Evolutionary conservation across 2,113 vertebrate species (phyloP).

Genomic region (Clarias macrocephalus): DNA sequence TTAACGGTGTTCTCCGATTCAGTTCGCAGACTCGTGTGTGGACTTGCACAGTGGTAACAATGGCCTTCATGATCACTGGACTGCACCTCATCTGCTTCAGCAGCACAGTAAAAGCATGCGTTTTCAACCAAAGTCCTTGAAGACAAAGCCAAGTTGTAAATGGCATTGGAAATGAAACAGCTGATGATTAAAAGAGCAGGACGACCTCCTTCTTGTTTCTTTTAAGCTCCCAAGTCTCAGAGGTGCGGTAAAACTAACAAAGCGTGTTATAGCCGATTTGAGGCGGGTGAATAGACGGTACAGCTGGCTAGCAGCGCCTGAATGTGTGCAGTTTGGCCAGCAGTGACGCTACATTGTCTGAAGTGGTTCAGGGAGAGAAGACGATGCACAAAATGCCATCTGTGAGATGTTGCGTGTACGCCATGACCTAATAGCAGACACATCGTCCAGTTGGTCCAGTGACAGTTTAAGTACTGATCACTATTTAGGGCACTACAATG

Average conservation of each 20-base stretch:
- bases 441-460: background rate
- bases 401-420: slow-evolving; percentile 9
- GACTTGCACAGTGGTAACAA: background rate
- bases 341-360: slow-evolving; percentile 14
- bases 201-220: background rate
- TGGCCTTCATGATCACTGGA: background rate
- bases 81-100: slow-evolving; percentile 6
- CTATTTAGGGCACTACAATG: slow-evolving; percentile 9
- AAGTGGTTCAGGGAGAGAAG: slow-evolving; percentile 1
- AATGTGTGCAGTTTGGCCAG: background rate
- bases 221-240: background rate
- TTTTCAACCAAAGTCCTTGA: background rate
- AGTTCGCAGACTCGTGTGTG: background rate
- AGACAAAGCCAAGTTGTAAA: background rate
- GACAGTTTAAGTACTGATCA: slow-evolving; percentile 21
- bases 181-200: background rate
- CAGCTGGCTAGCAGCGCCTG: slow-evolving; percentile 4
- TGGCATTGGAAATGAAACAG: background rate
- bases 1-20: background rate
- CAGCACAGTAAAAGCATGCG: background rate
- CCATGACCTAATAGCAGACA: slow-evolving; percentile 6
- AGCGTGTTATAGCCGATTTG: background rate
- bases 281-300: slow-evolving; percentile 5
- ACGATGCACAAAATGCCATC: slow-evolving; percentile 33
- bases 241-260: slow-evolving; percentile 9